Evolutionary conservation across 2,888 invertebrate species (phyloP).

Genomic region (Pelosia muscerda): DNA sequence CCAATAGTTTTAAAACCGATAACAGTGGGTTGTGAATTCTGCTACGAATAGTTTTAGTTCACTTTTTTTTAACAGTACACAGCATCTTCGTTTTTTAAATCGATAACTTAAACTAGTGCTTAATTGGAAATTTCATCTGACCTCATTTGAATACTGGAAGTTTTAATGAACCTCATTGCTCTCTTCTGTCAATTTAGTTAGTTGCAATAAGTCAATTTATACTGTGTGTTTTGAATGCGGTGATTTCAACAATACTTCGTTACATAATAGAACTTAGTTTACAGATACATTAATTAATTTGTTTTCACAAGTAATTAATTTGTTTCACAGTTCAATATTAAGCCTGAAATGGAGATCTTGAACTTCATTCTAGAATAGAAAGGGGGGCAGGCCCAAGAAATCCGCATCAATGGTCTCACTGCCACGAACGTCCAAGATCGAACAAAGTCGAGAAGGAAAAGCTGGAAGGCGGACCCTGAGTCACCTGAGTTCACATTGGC

Average conservation of each 20-base stretch:
- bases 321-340: too few species aligned
- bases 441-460: too few species aligned
- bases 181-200: background rate
- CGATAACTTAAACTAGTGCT: conserved; percentile 23
- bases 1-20: background rate
- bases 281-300: too few species aligned
- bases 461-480: too few species aligned
- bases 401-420: too few species aligned
- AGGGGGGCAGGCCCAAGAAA: too few species aligned
- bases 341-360: too few species aligned
- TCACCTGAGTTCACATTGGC: too few species aligned
- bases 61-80: conserved; percentile 7
- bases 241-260: background rate
- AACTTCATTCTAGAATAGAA: too few species aligned
- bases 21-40: background rate
- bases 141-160: conserved; percentile 16
- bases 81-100: conserved; percentile 25
- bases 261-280: too few species aligned
- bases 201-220: conserved; percentile 4
- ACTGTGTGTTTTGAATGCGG: background rate
- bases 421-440: too few species aligned
- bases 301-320: too few species aligned
- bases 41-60: background rate
- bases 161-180: conserved; percentile 16
- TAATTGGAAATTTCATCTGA: conserved; percentile 22